phyloP scores from a whole-genome alignment of 2,113 vertebrate genomes.

The Varanus salvator region DNA sequence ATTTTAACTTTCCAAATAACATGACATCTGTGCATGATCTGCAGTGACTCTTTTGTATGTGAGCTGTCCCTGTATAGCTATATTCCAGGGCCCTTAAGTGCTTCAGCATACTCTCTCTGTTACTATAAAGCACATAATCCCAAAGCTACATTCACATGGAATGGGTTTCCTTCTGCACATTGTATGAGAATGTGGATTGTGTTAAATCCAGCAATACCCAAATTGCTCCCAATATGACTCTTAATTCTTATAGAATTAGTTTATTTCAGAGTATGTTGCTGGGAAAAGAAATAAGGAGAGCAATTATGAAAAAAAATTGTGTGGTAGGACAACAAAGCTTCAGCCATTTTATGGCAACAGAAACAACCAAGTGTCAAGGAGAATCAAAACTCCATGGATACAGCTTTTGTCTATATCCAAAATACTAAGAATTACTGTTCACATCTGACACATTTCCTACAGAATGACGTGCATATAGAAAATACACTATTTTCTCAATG shows the following conservation, averaged over 20 bases:
- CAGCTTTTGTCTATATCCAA: conserved; percentile 13
- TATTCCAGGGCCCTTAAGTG: background rate
- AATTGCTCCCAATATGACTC: conserved; percentile 75
- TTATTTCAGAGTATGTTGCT: conserved; percentile 70
- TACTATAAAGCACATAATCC: conserved; percentile 28
- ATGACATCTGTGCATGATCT: background rate
- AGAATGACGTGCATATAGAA: background rate
- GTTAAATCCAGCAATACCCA: conserved; percentile 80
- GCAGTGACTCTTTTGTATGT: background rate
- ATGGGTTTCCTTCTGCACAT: conserved; percentile 61
- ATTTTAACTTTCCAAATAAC: background rate
- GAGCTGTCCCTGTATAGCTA: background rate
- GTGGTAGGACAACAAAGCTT: conserved; percentile 51
- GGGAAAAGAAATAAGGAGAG: conserved; percentile 55
- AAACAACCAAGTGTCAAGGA: background rate
- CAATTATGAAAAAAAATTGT: background rate
- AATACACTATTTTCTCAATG: background rate
- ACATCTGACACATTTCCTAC: background rate
- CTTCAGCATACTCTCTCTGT: background rate
- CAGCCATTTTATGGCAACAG: conserved; percentile 58
- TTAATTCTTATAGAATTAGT: conserved; percentile 69
- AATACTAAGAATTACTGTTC: background rate
- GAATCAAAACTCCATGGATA: background rate
- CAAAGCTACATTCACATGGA: conserved; percentile 28
- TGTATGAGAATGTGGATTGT: conserved; percentile 70